These are phyloP conservation scores for Trematocara nigrifrons DNA, from an alignment of 2,113 vertebrate genomes.

Conservation along the genomic window DNA sequence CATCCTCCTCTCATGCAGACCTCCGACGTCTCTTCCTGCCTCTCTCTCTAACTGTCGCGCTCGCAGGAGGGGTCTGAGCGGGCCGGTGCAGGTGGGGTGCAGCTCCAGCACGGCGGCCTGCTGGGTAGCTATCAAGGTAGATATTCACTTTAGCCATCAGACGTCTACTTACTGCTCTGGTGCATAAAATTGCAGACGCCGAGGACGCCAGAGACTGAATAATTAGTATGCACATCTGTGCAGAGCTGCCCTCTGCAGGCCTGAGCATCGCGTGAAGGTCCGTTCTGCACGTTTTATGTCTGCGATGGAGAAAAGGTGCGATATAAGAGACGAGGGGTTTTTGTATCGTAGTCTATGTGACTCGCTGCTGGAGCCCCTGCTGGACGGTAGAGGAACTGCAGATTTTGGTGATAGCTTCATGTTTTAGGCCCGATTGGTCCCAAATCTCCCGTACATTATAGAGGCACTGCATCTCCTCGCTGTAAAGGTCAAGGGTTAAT, in stretches of 20 bases:
- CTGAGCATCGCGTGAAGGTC: neutral
- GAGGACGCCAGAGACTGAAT: neutral
- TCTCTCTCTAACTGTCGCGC: neutral
- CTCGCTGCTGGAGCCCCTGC: neutral
- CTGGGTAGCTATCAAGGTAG: constrained; percentile 26
- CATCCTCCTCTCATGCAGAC: constrained; percentile 28
- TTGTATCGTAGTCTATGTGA: neutral
- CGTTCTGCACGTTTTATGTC: neutral
- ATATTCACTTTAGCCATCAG: constrained; percentile 3
- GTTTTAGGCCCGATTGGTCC: neutral
- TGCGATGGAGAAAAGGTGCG: neutral
- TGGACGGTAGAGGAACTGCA: fast-evolving
- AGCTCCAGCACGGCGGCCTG: constrained; percentile 12
- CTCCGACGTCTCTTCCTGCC: constrained; percentile 11
- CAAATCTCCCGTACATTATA: neutral
- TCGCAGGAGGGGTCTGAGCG: constrained; percentile 12
- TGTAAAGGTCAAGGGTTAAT: neutral
- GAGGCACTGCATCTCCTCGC: neutral
- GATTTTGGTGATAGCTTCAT: neutral
- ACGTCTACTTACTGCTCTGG: neutral
- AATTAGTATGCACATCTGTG: neutral
- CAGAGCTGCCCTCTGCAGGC: fast-evolving
- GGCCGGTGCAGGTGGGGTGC: constrained; percentile 10
- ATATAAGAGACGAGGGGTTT: fast-evolving
- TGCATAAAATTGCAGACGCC: neutral